Evolutionary conservation across 92 coral and sea anemone genomes (phyloP), one percentile per base, ranked within the genome.

Genomic region (Heliopora coerulea): DNA sequence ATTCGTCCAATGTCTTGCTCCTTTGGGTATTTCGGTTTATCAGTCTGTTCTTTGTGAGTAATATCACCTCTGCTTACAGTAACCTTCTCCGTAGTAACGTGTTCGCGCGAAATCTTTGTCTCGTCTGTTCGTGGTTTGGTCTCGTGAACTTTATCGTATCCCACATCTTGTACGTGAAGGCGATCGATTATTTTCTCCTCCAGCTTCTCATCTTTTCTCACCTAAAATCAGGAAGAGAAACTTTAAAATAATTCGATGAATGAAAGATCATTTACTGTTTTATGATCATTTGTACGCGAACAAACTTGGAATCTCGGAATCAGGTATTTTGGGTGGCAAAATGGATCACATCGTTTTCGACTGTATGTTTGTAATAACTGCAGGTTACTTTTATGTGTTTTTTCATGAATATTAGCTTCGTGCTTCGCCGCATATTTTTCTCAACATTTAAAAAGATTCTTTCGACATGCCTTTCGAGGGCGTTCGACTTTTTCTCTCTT

Each of bases 1-100:
- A 68, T 48, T 21, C 60, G 60, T 68, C 75, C 75, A 50, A 68
- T 33, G 15, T 68, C 48, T 1, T 27, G 29, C 15, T 68, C 44
- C 20, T 68, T 68, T 14, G 40, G 30, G 19, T 50, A 49, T 17
- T 29, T 68, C 28, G 40, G 75, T 50, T 28, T 29, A 14, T 26
- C 60, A 2, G 40, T 17, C 30, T 68, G 41, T 28, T 68, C 75
- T 46, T 17, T 31, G 26, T 50, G 58, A 50, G 58, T 17, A 23
- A 17, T 23, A 17, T 17, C 58, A 50, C 58, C 8, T 50, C 58
- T 50, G 20, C 21, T 17, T 50, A 23, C 26, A 17, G 26, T 50
- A 50, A 50, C 17, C 21, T 6, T 50, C 19, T 50, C 21, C 3
- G 58, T 5, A 6, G 4, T 23, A 50, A 50, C 58, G 7, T 17